A percentile compares a stretch with the other conserved stretches of the same genome.
Conservation (phyloP, 1,140 invertebrate genomes). For the Saccostrea echinata region DNA sequence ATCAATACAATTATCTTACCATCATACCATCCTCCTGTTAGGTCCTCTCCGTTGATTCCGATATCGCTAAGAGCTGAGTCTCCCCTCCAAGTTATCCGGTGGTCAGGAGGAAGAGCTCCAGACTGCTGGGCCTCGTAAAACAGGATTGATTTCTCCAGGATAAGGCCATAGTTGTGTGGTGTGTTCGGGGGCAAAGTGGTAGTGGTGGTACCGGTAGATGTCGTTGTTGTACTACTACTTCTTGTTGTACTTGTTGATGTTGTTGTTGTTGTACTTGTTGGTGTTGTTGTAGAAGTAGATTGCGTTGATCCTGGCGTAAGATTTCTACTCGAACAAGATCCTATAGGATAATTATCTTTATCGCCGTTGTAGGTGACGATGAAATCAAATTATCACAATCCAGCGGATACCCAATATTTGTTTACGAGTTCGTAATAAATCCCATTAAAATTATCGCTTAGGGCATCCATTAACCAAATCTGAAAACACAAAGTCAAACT, state of each 20-base stretch:
- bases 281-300: constrained; percentile 17
- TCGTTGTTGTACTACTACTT: neutral
- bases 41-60: constrained; percentile 70
- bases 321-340: neutral
- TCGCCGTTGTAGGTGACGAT: neutral
- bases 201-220: neutral
- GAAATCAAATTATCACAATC: neutral
- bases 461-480: constrained; percentile 2
- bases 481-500: neutral
- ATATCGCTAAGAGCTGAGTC: constrained; percentile 75
- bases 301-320: neutral
- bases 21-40: constrained; percentile 80
- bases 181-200: neutral
- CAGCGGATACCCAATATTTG: neutral
- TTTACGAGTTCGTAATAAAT: neutral
- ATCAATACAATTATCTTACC: constrained; percentile 48
- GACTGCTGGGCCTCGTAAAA: constrained; percentile 80
- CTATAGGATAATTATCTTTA: neutral
- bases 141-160: constrained; percentile 75
- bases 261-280: neutral
- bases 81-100: constrained; percentile 75
- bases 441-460: neutral
- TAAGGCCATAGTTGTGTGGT: constrained; percentile 64
- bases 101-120: constrained; percentile 71
- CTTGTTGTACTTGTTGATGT: neutral